Base-by-base conservation (phyloP, 1,140 invertebrate genomes). In the Temnothorax longispinosus region DNA sequence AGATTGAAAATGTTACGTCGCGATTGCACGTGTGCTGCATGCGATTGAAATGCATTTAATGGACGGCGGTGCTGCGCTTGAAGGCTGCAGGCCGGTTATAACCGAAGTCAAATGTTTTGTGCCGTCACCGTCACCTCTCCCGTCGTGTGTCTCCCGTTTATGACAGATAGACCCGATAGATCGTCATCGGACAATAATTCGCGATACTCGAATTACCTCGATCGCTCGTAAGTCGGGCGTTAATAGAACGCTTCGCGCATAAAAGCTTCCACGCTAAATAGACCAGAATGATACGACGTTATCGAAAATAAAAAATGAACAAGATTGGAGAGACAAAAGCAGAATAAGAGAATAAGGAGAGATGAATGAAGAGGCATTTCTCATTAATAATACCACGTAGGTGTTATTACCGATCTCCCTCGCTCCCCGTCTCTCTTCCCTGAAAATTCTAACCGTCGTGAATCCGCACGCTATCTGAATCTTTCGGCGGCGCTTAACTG, bases 11-110 rank as follows among this genome's bases (percentile, higher is more conserved):
- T 44, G 60, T 60, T 74, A 69, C 52, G 56, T 82, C 52, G 56
- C n/a, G 44, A 27, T 67, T 67, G 58, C 44, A 65, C 60, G 44
- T 64, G 54, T 38, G 27, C 27, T 27, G 27, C 27, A 27, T 67
- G 60, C 60, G 65, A 60, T 78, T 78, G 76, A 78, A 78, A 78
- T 67, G 76, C 60, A 67, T 78, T 78, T 50, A 78, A 67, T 65
- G 27, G 60, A 11, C 75, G 27, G 41, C 41, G 75, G 38, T 13
- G 76, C 60, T 65, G 76, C 32, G 60, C 27, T 21, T 78, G 60
- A 78, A 78, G 44, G 76, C 21, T 21, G 21, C 44, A 67, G 60
- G 44, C 58, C 21, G 41, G 41, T 64, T 78, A 78, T 78, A 78
- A 47, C 6, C 44, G 27, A 65, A 78, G 60, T 78, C 44, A 67